These are phyloP conservation scores for Alcis repandata DNA, from an alignment of 2,888 invertebrate species.

Conservation along the genomic window DNA sequence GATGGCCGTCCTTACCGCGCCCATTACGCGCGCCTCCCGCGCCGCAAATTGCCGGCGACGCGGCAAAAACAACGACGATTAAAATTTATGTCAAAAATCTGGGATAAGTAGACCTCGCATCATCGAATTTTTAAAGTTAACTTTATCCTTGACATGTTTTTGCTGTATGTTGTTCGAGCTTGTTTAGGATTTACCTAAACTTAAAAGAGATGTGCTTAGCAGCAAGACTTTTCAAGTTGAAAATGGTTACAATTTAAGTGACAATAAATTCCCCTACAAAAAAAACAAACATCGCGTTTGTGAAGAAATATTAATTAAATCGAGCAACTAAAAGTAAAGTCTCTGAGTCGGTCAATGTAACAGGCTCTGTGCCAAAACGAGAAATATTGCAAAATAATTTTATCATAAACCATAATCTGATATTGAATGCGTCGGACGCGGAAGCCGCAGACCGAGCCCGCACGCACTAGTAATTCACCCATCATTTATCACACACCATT, in stretches of 20 bases:
- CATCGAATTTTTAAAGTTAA: constrained; percentile 51
- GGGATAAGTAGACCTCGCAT: constrained; percentile 44
- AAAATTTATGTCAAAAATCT: constrained; percentile 58
- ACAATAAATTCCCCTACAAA: not conserved
- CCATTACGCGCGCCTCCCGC: constrained; percentile 39
- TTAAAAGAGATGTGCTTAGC: not conserved
- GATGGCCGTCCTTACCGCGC: constrained; percentile 10
- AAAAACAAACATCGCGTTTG: no score
- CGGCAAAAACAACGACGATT: constrained; percentile 55
- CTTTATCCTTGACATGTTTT: no score
- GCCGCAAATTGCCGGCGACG: constrained; percentile 45
- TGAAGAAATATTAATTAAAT: not conserved
- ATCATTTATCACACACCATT: constrained; percentile 23
- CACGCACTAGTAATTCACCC: constrained; percentile 32
- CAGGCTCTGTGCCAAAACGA: not conserved
- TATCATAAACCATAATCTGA: not conserved
- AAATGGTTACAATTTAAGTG: not conserved
- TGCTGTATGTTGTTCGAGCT: no score
- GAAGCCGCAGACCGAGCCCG: constrained; percentile 42
- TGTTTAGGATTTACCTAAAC: constrained; percentile 41
- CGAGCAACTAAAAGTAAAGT: not conserved
- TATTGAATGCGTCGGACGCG: not conserved
- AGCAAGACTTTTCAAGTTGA: not conserved
- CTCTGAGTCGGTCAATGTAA: not conserved
- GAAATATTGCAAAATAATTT: not conserved